Evolutionary conservation across 2,888 invertebrate genomes (phyloP).

Genomic region (Xanthorhoe spadicearia): DNA sequence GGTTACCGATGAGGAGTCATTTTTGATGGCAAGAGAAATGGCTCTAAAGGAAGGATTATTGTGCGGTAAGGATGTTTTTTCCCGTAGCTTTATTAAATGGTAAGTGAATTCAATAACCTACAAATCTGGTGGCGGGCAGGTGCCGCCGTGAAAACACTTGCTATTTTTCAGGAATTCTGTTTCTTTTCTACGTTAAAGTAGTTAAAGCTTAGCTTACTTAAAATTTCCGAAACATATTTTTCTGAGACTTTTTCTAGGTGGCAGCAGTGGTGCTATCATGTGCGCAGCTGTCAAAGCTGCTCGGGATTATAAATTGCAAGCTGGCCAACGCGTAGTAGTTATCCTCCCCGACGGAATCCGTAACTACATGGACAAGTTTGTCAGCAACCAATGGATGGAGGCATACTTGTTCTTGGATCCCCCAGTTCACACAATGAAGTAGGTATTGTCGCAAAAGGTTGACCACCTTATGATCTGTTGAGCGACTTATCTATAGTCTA

Average conservation of each 20-base stretch:
- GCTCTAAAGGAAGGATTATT: slow-evolving; percentile 95
- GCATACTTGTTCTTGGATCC: slow-evolving; percentile 86
- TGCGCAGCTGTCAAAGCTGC: slow-evolving; percentile 88
- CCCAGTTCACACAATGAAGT: slow-evolving; percentile 46
- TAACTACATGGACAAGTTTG: slow-evolving; percentile 98
- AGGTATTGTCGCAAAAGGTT: too few species aligned
- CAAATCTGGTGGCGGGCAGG: too few species aligned
- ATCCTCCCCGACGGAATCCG: slow-evolving; percentile 95
- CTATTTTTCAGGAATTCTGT: too few species aligned
- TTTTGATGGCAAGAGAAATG: slow-evolving; percentile 91
- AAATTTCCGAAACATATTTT: too few species aligned
- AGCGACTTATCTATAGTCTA: too few species aligned
- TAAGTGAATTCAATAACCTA: too few species aligned
- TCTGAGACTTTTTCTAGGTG: slow-evolving; percentile 83
- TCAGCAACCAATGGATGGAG: slow-evolving; percentile 96
- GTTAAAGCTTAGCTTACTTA: too few species aligned
- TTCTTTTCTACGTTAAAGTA: too few species aligned
- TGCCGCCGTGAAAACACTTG: too few species aligned
- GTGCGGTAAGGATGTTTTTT: slow-evolving; percentile 86
- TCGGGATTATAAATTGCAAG: slow-evolving; percentile 87
- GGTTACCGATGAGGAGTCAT: slow-evolving; percentile 91
- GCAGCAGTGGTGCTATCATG: slow-evolving; percentile 93
- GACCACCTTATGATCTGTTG: too few species aligned
- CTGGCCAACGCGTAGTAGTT: slow-evolving; percentile 92
- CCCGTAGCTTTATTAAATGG: too few species aligned